phyloP scores from a whole-genome alignment of 2,888 invertebrate species.

The Temnothorax rugatulus region DNA sequence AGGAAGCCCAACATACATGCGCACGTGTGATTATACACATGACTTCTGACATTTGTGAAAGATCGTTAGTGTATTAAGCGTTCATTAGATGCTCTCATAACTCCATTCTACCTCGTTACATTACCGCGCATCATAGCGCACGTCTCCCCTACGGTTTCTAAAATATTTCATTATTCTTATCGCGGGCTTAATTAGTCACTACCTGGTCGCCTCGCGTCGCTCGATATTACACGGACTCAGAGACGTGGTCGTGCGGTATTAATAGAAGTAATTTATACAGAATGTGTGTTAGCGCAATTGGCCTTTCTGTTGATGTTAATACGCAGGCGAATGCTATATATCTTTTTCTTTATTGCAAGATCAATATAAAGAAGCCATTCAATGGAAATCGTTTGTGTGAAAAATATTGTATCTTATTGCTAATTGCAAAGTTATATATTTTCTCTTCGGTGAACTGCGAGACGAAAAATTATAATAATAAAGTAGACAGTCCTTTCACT shows the following conservation, averaged over 20 bases:
- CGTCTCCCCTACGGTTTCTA: neutral
- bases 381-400: neutral
- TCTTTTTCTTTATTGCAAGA: neutral
- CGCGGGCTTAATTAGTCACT: constrained; percentile 43
- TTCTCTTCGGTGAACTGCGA: neutral
- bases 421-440: neutral
- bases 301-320: constrained; percentile 6
- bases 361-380: neutral
- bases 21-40: constrained; percentile 11
- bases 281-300: constrained; percentile 19
- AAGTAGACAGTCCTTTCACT: neutral
- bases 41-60: constrained; percentile 10
- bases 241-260: neutral
- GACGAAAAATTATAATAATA: neutral
- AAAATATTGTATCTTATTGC: neutral
- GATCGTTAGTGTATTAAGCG: constrained; percentile 20
- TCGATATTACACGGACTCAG: constrained; percentile 2
- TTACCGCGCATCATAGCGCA: constrained; percentile 29
- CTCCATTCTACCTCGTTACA: constrained; percentile 29
- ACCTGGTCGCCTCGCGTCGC: neutral
- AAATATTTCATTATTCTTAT: constrained; percentile 52
- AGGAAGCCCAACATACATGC: constrained; percentile 24
- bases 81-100: constrained; percentile 44
- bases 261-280: constrained; percentile 37
- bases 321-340: constrained; percentile 6